Evolutionary conservation across 2,797 vertebrate species (phyloP), one percentile per base, ranked within the genome.

Genomic region (Anniella stebbinsi): DNA sequence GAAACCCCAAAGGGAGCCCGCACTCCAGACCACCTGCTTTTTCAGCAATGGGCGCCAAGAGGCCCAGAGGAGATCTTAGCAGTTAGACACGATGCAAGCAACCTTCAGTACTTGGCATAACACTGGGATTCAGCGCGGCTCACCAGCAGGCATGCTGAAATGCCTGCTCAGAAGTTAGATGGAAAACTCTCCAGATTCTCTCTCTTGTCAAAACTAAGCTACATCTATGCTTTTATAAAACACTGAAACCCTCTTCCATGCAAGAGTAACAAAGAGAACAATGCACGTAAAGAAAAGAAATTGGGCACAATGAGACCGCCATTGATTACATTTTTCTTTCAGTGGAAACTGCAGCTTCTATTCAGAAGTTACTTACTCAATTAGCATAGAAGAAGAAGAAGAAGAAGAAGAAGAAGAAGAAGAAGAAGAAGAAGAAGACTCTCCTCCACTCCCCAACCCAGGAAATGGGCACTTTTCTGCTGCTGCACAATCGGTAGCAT

Each of bases 11-110:
- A 93, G 94, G 93, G 87, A 89, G 81, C 73, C 90, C 85, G 94
- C 93, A 83, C 89, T 93, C 92, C 23, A 70, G 93, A 92, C 91
- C 78, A 96, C 96, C 96, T 96, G 95, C 94, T 92, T 94, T 91
- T 95, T 92, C 80, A 90, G 90, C 57, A 80, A 87, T 90, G 54
- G 87, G 90, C 5, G 93, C 93, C 94, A 95, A 94, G 38, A 93
- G 94, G 91, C 94, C 92, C 28, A 76, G 51, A 95, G 93, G 90
- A 95, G 77, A 86, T 82, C 89, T 94, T 87, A 90, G 67, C 90
- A 91, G 81, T 77, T 88, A 95, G 88, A 91, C 89, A 85, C 81
- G 76, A 89, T 94, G 94, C 93, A 93, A 94, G 94, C 93, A 93
- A 94, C 88, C 89, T 88, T 94, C 93, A 94, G 92, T n/a, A 94